These are phyloP conservation scores for Lepus europaeus DNA, from an alignment of 2,113 vertebrate genomes.

Conservation along the genomic window DNA sequence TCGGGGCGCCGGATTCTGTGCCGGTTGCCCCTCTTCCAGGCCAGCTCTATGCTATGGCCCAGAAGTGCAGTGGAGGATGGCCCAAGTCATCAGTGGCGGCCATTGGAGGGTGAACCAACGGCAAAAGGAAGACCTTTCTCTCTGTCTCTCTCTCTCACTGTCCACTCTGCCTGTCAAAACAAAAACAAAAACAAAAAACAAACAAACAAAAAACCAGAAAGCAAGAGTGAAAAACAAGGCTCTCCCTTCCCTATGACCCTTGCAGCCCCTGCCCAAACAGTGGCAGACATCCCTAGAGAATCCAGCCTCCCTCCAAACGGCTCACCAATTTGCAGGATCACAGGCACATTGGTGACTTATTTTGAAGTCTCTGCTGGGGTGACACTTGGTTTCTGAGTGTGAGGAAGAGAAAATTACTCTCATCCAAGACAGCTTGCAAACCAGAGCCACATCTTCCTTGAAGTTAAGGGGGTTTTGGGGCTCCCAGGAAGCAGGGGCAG, in stretches of 20 bases:
- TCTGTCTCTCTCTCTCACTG: no score
- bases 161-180: no score
- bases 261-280: neutral
- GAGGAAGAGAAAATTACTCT: conserved; percentile 65
- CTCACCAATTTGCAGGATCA: conserved; percentile 10
- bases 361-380: conserved; percentile 64
- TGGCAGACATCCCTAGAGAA: neutral
- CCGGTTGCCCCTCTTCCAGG: no score
- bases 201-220: neutral
- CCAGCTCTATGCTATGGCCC: no score
- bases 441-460: conserved; percentile 16
- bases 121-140: no score
- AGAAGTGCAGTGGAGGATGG: no score
- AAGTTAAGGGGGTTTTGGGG: neutral
- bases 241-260: neutral
- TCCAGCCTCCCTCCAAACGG: neutral
- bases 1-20: no score
- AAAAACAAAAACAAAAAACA: no score
- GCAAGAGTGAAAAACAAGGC: neutral
- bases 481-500: neutral
- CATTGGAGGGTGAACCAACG: no score
- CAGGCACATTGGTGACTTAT: conserved; percentile 61
- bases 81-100: no score
- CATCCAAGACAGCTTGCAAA: conserved; percentile 59
- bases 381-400: conserved; percentile 61